Evolutionary conservation across 2,888 invertebrate genomes (phyloP).

Genomic region (Aspidiotus rigidus): DNA sequence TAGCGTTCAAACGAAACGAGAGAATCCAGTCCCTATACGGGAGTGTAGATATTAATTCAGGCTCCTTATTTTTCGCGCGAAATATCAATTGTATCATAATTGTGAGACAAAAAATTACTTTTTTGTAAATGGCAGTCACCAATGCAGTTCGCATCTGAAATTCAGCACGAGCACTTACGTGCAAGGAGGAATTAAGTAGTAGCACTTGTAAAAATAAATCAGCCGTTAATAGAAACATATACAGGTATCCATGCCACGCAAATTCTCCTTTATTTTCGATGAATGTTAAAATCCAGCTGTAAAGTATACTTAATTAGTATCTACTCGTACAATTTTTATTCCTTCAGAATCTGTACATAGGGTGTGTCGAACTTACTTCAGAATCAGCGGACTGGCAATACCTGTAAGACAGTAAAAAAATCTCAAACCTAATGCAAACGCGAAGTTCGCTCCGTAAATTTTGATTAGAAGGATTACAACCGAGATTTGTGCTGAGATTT

Average conservation of each 20-base stretch:
- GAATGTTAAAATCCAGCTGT: too few species aligned
- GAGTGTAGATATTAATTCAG: too few species aligned
- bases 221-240: constrained; percentile 48
- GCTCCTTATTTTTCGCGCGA: too few species aligned
- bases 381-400: constrained; percentile 81
- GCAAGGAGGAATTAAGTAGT: constrained; percentile 50
- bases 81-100: too few species aligned
- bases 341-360: too few species aligned
- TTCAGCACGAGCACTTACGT: constrained; percentile 48
- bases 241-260: constrained; percentile 52
- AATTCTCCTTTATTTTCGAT: constrained; percentile 39
- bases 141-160: constrained; percentile 50
- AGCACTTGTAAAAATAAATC: constrained; percentile 48
- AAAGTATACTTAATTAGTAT: too few species aligned
- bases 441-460: too few species aligned
- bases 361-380: constrained; percentile 58
- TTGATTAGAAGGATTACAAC: too few species aligned
- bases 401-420: constrained; percentile 71
- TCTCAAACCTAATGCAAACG: constrained; percentile 49
- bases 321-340: too few species aligned
- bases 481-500: too few species aligned
- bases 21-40: too few species aligned
- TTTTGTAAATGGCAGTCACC: constrained; percentile 50
- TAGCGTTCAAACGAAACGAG: too few species aligned
- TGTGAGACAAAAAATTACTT: constrained; percentile 39